Evolutionary conservation across 2,888 invertebrate genomes (phyloP).

Genomic region (Sisyra nigra): DNA sequence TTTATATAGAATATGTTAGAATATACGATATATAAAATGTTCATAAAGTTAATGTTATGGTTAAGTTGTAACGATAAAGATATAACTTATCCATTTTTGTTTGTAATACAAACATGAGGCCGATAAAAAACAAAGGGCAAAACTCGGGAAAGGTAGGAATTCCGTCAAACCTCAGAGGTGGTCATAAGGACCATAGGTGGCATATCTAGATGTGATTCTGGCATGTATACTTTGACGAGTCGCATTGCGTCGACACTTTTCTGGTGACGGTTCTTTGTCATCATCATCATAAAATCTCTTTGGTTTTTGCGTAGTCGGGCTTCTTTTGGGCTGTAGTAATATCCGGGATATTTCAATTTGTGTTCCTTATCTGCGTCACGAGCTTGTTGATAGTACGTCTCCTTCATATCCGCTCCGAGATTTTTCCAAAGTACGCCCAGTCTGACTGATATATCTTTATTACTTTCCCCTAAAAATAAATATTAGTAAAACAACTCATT

Average conservation of each 20-base stretch:
- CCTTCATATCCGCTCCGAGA: conserved; percentile 24
- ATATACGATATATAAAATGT: neutral
- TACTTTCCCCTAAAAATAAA: conserved; percentile 23
- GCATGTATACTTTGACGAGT: conserved; percentile 13
- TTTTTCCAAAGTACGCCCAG: conserved; percentile 33
- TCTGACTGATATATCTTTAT: conserved; percentile 31
- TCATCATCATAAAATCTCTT: conserved; percentile 12
- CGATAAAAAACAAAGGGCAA: conserved; percentile 1
- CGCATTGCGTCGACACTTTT: conserved; percentile 13
- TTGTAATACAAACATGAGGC: neutral
- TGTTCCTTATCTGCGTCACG: conserved; percentile 27
- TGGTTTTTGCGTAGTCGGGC: conserved; percentile 23
- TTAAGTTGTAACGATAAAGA: conserved; percentile 26
- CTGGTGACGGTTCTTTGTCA: conserved; percentile 10
- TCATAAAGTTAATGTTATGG: conserved; percentile 21
- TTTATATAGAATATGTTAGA: neutral
- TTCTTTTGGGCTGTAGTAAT: conserved; percentile 27
- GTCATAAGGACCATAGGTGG: conserved; percentile 7
- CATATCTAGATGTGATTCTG: conserved; percentile 6
- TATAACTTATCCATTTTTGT: conserved; percentile 31
- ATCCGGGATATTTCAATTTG: conserved; percentile 27
- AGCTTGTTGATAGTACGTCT: conserved; percentile 26
- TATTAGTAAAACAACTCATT: neutral
- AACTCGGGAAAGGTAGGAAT: conserved; percentile 3
- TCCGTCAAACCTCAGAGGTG: conserved; percentile 6